A percentile compares a stretch with the other conserved stretches of the same genome.
Evolutionary conservation across 2,888 invertebrate species (phyloP).

Genomic region (Vandiemenella viatica): DNA sequence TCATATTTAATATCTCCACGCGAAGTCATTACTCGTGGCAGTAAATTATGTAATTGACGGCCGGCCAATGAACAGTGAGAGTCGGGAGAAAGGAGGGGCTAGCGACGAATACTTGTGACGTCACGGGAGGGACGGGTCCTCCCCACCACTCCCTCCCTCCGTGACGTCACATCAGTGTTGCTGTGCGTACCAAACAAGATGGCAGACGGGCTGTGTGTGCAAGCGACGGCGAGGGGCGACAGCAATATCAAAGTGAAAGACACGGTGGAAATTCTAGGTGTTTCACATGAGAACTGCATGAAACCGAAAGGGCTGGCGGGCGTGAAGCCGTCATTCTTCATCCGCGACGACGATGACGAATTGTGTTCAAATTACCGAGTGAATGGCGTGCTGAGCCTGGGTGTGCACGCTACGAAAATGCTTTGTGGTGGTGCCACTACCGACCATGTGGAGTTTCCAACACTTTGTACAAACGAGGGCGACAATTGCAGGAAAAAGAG

Average conservation of each 20-base stretch:
- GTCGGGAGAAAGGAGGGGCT: conserved; percentile 12
- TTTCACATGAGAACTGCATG: conserved; percentile 34
- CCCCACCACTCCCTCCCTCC: conserved; percentile 5
- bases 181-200: conserved; percentile 56
- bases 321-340: conserved; percentile 29
- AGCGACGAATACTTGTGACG: conserved; percentile 10
- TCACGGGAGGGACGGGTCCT: conserved; percentile 58
- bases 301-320: conserved; percentile 26
- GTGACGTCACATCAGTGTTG: conserved; percentile 18
- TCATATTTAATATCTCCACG: conserved; percentile 15
- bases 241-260: conserved; percentile 26
- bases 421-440: conserved; percentile 25
- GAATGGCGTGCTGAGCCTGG: conserved; percentile 18
- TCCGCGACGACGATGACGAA: conserved; percentile 28
- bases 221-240: conserved; percentile 41
- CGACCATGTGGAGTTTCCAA: conserved; percentile 15
- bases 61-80: conserved; percentile 32
- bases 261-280: conserved; percentile 31
- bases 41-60: conserved; percentile 30
- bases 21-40: conserved; percentile 35
- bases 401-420: conserved; percentile 17
- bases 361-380: conserved; percentile 17
- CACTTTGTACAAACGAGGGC: conserved; percentile 16
- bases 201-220: conserved; percentile 63
- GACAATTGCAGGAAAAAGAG: conserved; percentile 56